These are phyloP conservation scores for Plectropomus leopardus DNA, from an alignment of 2,113 vertebrate species.

Conservation along the genomic window DNA sequence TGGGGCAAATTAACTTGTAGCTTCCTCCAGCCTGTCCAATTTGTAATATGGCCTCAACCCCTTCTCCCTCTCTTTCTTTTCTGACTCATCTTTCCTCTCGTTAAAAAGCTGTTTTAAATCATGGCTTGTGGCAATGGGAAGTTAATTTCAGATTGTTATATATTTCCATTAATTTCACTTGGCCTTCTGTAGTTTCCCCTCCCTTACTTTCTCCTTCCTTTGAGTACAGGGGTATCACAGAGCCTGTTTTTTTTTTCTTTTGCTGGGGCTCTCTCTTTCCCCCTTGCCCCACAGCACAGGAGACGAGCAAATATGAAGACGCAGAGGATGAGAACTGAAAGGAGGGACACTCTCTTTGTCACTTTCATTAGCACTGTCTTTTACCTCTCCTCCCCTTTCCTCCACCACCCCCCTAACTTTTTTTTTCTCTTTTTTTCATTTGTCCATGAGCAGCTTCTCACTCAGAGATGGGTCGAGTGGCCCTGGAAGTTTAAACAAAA, in stretches of 20 bases:
- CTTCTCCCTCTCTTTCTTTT: constrained; percentile 60
- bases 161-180: constrained; percentile 91
- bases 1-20: constrained; percentile 78
- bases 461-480: constrained; percentile 62
- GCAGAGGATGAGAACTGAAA: constrained; percentile 69
- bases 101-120: constrained; percentile 79
- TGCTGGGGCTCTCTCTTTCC: constrained; percentile 41
- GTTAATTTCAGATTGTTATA: constrained; percentile 94
- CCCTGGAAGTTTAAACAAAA: constrained; percentile 77
- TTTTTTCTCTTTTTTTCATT: constrained; percentile 8
- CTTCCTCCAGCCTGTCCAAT: constrained; percentile 63
- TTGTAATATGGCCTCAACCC: constrained; percentile 65
- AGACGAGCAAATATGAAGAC: constrained; percentile 65
- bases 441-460: constrained; percentile 46
- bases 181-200: constrained; percentile 76
- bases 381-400: constrained; percentile 33
- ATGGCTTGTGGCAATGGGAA: constrained; percentile 92
- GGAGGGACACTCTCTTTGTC: constrained; percentile 67
- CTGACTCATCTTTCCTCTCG: constrained; percentile 78
- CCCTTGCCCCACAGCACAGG: constrained; percentile 60
- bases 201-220: constrained; percentile 51
- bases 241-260: constrained; percentile 59
- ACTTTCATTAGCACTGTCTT: constrained; percentile 64
- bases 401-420: constrained; percentile 10
- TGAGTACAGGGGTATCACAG: constrained; percentile 74